Percentiles rank a stretch among this genome's conserved stretches.
These are phyloP conservation scores for Vanessa cardui DNA, from an alignment of 2,888 invertebrate genomes.

Conservation along the genomic window DNA sequence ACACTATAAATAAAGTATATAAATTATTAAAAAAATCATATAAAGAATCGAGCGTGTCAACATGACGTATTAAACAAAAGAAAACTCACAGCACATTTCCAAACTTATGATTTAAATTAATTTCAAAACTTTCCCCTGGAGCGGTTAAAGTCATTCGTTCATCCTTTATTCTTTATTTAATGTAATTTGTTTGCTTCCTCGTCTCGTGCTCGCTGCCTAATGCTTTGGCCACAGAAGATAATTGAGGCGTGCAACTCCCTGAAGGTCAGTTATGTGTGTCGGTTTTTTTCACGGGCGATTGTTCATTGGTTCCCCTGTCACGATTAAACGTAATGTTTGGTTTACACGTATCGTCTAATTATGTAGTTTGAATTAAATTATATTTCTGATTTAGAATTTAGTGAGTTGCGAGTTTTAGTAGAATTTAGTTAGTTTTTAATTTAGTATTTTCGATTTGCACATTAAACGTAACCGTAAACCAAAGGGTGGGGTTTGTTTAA, in stretches of 20 bases:
- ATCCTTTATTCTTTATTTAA: constrained; percentile 56
- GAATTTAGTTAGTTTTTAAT: neutral
- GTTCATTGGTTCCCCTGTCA: constrained; percentile 44
- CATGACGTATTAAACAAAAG: neutral
- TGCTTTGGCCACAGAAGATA: constrained; percentile 90
- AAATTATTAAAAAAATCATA: no score
- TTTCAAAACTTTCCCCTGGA: constrained; percentile 40
- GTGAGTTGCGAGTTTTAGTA: neutral
- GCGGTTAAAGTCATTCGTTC: constrained; percentile 40
- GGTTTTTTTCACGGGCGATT: constrained; percentile 35
- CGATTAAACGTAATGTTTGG: constrained; percentile 3
- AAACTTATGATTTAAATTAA: constrained; percentile 17
- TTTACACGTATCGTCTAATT: neutral
- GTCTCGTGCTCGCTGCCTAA: constrained; percentile 64
- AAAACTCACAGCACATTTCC: constrained; percentile 9
- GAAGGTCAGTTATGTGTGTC: constrained; percentile 86
- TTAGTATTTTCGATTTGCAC: no score
- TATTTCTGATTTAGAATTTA: neutral
- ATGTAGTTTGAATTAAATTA: neutral
- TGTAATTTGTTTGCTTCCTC: constrained; percentile 72
- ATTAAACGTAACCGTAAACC: no score
- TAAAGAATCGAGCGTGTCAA: constrained; percentile 8
- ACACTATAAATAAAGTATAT: no score
- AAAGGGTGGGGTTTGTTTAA: no score
- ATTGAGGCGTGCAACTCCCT: constrained; percentile 96